phyloP scores from a whole-genome alignment of 2,888 invertebrate species.

The Drosophila lutescens region DNA sequence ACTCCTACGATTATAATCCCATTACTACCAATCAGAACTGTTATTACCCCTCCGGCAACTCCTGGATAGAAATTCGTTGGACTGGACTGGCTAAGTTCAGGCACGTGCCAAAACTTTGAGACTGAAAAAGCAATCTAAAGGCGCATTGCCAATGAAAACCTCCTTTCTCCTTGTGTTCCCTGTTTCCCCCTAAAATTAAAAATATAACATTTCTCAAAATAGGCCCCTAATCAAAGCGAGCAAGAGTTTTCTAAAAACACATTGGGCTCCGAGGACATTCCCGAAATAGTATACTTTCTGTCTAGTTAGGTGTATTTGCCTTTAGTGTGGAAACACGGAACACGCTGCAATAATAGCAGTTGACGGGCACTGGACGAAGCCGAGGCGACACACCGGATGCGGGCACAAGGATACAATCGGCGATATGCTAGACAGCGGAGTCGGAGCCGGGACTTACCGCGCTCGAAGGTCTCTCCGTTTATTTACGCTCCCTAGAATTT shows the following conservation, averaged over 20 bases:
- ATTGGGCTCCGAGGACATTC: background rate
- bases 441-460: background rate
- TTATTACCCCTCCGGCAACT: constrained; percentile 1
- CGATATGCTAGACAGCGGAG: background rate
- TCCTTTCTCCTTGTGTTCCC: no score
- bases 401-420: background rate
- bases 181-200: background rate
- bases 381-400: background rate
- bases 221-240: background rate
- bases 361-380: background rate
- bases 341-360: background rate
- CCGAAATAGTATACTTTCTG: background rate
- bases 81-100: constrained; percentile 10
- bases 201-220: background rate
- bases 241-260: no score
- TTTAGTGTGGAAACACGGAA: background rate
- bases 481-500: background rate
- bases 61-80: background rate
- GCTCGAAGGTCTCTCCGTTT: background rate
- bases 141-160: background rate
- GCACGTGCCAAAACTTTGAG: constrained; percentile 16
- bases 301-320: background rate
- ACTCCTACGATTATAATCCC: background rate
- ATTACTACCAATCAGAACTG: constrained; percentile 10
- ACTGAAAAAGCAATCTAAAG: background rate